Percentiles rank a stretch among this genome's conserved stretches.
Conservation (phyloP, 2,888 invertebrate genomes). For the Stramonita haemastoma region DNA sequence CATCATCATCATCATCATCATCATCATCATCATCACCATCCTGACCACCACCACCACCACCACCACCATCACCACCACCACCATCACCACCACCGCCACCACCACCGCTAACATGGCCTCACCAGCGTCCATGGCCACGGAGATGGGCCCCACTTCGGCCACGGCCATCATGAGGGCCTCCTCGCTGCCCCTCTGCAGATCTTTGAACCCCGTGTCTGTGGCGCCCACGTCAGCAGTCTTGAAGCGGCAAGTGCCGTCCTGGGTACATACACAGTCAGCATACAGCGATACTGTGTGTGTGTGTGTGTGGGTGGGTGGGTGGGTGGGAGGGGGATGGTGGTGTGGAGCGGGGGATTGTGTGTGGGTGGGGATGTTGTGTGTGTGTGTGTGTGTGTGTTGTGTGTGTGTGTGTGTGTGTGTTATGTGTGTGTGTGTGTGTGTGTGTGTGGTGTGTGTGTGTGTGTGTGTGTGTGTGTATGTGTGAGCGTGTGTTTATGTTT, state of each 20-base stretch:
- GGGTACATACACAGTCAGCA: neutral
- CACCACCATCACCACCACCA: neutral
- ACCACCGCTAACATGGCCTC: neutral
- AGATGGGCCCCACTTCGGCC: slow-evolving; percentile 90
- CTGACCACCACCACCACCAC: neutral
- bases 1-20: slow-evolving; percentile 37
- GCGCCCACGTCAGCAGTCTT: slow-evolving; percentile 84
- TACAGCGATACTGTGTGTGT: neutral
- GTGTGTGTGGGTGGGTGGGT: neutral
- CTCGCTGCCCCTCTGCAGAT: slow-evolving; percentile 87
- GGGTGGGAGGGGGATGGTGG: neutral
- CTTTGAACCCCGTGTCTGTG: slow-evolving; percentile 87
- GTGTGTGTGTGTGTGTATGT: too few relatives aligned
- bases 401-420: too few relatives aligned
- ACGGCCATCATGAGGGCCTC: slow-evolving; percentile 86
- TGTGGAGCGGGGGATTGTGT: too few relatives aligned
- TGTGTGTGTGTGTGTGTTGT: too few relatives aligned
- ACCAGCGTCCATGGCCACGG: slow-evolving; percentile 93
- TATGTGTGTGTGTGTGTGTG: too few relatives aligned
- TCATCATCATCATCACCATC: slow-evolving; percentile 38
- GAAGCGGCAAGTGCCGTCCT: slow-evolving; percentile 76
- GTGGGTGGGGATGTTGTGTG: too few relatives aligned
- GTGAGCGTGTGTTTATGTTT: too few relatives aligned
- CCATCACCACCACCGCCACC: neutral
- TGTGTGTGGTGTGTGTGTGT: too few relatives aligned